Evolutionary conservation across 2,888 invertebrate genomes (phyloP).

Genomic region (Dasypolia templi): DNA sequence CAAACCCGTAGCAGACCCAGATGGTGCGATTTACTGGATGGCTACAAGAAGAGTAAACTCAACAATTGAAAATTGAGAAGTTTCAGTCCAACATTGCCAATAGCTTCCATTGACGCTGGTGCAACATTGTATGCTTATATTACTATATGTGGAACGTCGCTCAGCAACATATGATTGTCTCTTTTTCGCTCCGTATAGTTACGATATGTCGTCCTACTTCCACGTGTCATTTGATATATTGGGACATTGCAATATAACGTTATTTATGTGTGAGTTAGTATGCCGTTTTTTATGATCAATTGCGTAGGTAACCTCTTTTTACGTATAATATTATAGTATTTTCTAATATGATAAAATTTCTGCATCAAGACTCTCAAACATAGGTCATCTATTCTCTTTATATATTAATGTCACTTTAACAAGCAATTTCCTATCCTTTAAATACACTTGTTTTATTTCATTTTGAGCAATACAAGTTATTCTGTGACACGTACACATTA

Average conservation of each 20-base stretch:
- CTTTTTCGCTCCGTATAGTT: not conserved
- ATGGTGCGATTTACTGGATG: not conserved
- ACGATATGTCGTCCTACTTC: not conserved
- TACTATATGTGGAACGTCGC: not conserved
- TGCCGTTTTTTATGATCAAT: too few relatives aligned
- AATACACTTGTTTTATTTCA: constrained; percentile 33
- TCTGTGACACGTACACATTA: constrained; percentile 42
- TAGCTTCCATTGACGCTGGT: too few relatives aligned
- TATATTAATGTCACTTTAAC: constrained; percentile 16
- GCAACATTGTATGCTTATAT: too few relatives aligned
- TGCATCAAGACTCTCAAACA: not conserved
- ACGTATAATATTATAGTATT: too few relatives aligned
- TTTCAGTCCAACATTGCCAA: not conserved
- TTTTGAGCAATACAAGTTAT: constrained; percentile 35
- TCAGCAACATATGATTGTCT: not conserved
- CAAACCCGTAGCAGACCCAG: not conserved
- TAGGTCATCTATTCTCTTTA: constrained; percentile 13
- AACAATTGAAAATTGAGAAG: not conserved
- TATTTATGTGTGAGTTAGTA: too few relatives aligned
- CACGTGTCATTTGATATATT: not conserved
- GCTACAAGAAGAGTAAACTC: not conserved
- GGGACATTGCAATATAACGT: too few relatives aligned
- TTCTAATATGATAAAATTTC: not conserved
- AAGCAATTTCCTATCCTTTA: constrained; percentile 21
- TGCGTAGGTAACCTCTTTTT: not conserved